Percentiles rank a stretch among this genome's conserved stretches.
These are phyloP conservation scores for Euzetes globulus DNA, from an alignment of 2,888 invertebrate species.

Conservation along the genomic window DNA sequence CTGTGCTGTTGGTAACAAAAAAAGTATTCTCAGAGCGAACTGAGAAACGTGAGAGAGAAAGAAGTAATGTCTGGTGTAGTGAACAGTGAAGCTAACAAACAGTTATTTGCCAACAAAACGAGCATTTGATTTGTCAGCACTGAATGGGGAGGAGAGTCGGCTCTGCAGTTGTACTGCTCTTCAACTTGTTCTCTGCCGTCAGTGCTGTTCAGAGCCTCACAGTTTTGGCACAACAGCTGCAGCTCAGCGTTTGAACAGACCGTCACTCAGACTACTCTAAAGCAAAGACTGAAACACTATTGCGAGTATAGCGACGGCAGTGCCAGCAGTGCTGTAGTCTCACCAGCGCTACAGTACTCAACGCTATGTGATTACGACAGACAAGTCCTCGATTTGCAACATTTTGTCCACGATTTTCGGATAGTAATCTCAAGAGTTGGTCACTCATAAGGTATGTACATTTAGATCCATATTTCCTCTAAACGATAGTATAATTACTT, in stretches of 20 bases:
- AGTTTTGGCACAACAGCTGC: constrained; percentile 6
- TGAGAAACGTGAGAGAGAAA: constrained; percentile 17
- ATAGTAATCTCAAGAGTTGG: not conserved
- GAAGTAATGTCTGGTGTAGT: not conserved
- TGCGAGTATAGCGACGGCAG: not conserved
- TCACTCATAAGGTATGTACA: constrained; percentile 23
- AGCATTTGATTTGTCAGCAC: not conserved
- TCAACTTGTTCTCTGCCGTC: not conserved
- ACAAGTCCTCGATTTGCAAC: not conserved
- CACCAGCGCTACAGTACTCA: not conserved
- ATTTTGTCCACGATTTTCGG: not conserved
- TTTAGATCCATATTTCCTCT: not conserved
- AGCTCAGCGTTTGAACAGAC: not conserved
- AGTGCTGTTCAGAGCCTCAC: not conserved
- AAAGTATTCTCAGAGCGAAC: not conserved
- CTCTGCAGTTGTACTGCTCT: not conserved
- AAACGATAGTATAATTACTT: not conserved
- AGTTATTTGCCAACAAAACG: constrained; percentile 9
- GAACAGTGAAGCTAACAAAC: not conserved
- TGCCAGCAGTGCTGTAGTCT: not conserved
- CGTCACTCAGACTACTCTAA: not conserved
- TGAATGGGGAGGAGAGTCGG: constrained; percentile 1
- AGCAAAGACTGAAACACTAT: not conserved
- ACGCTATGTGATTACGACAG: not conserved
- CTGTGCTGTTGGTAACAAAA: not conserved